Evolutionary conservation across 2,888 invertebrate species (phyloP).

Genomic region (Magallana nippona): DNA sequence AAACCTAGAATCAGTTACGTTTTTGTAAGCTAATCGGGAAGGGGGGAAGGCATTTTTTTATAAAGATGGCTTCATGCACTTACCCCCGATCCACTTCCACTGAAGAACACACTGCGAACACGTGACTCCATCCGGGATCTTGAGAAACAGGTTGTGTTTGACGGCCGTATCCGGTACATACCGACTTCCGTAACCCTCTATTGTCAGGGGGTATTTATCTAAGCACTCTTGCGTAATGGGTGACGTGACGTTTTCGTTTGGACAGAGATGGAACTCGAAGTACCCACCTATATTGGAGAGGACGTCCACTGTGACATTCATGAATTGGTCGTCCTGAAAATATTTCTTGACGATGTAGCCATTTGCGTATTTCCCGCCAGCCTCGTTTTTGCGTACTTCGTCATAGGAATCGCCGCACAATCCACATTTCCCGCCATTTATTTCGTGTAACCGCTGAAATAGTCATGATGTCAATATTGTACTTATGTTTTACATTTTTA

Average conservation of each 20-base stretch:
- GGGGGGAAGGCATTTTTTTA: neutral
- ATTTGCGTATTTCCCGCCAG: constrained; percentile 70
- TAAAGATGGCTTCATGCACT: neutral
- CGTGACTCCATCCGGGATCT: constrained; percentile 53
- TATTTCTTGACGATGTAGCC: constrained; percentile 69
- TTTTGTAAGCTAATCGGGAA: too few species aligned
- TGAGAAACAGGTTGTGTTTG: constrained; percentile 47
- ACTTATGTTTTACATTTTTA: neutral
- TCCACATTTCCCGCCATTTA: constrained; percentile 87
- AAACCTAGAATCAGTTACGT: too few species aligned
- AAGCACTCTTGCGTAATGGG: constrained; percentile 70
- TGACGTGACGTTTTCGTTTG: constrained; percentile 57
- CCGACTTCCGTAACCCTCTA: constrained; percentile 52
- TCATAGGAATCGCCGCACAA: constrained; percentile 91
- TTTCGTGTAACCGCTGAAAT: constrained; percentile 45
- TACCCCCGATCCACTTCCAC: constrained; percentile 62
- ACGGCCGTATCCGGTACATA: constrained; percentile 49
- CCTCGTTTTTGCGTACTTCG: constrained; percentile 66
- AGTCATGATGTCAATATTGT: neutral
- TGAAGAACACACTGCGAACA: constrained; percentile 61
- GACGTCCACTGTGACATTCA: constrained; percentile 68
- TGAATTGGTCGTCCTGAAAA: constrained; percentile 60
- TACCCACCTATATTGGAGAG: constrained; percentile 72
- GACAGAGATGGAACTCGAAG: constrained; percentile 75
- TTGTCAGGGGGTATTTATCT: constrained; percentile 55